Evolutionary conservation across 1,140 invertebrate genomes (phyloP), one percentile per base, ranked within the genome.

Genomic region (Lordiphosa collinella): DNA sequence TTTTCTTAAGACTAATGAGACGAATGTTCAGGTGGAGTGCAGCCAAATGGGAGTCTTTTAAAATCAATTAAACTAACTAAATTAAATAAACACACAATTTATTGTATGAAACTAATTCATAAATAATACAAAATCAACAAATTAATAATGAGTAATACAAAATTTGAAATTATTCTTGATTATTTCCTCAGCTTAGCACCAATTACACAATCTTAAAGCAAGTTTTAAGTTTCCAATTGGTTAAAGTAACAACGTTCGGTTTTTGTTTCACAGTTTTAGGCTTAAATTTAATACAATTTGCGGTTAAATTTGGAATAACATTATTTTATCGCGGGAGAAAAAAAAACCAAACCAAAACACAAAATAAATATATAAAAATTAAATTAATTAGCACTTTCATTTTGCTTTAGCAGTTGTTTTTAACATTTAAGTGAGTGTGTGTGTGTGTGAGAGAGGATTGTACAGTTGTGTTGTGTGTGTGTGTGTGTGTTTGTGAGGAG

Each of bases 251-350:
- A n/a, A n/a, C n/a, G n/a, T n/a, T 18, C 4, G 18, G 3, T 18
- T 18, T 75, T 79, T 79, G 49, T 63, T 63, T 29, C 54, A 65
- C 60, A 68, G 25, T 41, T 36, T 38, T 64, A 40, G 29, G 35
- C 60, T 71, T 78, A 79, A 35, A 71, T 56, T 75, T 78, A 79
- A 41, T 68, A 78, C 74, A 79, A 69, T 79, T 64, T 34, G 56
- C 14, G 7, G 22, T 50, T 54, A 57, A 70, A 65, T 64, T 65
- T 65, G 10, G 47, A 48, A 64, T 34, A 41, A 53, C n/a, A 10
- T 48, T 11, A 41, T 48, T 35, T 35, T 35, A 13, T 59, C 16
- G 35, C 35, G 61, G 50, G 80, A 57, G 60, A 66, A 40, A 32
- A 40, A n/a, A 18, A 62, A 59, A 79, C 75, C 70, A 71, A 82